Evolutionary conservation across 2,888 invertebrate species (phyloP).

Genomic region (Epsilonema sp.): DNA sequence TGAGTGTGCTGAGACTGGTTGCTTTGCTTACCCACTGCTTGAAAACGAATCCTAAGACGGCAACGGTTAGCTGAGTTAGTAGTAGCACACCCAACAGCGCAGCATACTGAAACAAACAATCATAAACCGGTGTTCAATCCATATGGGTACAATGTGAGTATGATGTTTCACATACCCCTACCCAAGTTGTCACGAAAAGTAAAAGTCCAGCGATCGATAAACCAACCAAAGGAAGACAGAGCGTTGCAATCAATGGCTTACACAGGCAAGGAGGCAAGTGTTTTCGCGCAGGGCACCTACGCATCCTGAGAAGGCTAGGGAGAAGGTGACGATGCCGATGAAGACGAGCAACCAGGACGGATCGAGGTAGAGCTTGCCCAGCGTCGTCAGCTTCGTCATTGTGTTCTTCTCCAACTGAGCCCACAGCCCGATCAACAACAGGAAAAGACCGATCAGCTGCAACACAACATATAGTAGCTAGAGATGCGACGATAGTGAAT

Average conservation of each 20-base stretch:
- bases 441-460: constrained; percentile 61
- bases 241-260: constrained; percentile 40
- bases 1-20: no score
- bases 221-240: not conserved
- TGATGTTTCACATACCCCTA: no score
- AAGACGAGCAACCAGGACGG: constrained; percentile 78
- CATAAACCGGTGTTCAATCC: no score
- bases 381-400: constrained; percentile 36
- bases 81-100: constrained; percentile 68
- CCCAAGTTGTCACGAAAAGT: no score
- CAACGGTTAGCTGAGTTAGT: constrained; percentile 67
- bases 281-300: constrained; percentile 90
- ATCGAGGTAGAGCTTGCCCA: constrained; percentile 67
- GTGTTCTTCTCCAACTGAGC: constrained; percentile 95
- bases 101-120: constrained; percentile 71
- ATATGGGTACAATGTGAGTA: no score
- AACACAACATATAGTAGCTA: no score
- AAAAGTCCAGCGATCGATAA: no score
- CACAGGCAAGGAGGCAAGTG: constrained; percentile 73
- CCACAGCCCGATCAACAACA: constrained; percentile 79
- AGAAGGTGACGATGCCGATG: constrained; percentile 66
- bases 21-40: constrained; percentile 79
- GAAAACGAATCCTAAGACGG: constrained; percentile 73
- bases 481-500: no score
- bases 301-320: constrained; percentile 90